Evolutionary conservation across 2,113 vertebrate genomes (phyloP).

Genomic region (Cyprinodon brontotheroides): DNA sequence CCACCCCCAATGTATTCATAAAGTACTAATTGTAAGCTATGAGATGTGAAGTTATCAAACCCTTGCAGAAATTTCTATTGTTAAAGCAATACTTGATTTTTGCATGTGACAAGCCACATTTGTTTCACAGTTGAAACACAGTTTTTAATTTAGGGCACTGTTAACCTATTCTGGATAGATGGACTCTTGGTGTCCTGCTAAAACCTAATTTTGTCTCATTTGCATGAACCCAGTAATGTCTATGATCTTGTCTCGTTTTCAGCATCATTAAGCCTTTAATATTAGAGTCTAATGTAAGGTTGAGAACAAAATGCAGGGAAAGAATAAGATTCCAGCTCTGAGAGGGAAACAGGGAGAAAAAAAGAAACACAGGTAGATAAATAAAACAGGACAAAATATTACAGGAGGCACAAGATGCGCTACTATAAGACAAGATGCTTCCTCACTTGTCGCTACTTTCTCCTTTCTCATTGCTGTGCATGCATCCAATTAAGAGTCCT

Average conservation of each 20-base stretch:
- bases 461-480: constrained; percentile 23
- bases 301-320: not conserved
- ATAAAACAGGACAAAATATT: not conserved
- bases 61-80: too few relatives aligned
- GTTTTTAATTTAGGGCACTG: not conserved
- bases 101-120: too few relatives aligned
- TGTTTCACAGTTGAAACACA: too few relatives aligned
- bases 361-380: not conserved
- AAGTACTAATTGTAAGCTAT: too few relatives aligned
- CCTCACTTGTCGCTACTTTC: constrained; percentile 40
- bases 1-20: too few relatives aligned
- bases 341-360: not conserved
- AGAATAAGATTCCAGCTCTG: not conserved
- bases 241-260: too few relatives aligned
- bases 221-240: not conserved
- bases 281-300: not conserved
- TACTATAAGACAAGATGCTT: not conserved
- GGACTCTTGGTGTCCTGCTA: not conserved
- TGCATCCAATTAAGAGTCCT: constrained; percentile 50
- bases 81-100: too few relatives aligned
- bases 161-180: not conserved
- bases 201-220: not conserved
- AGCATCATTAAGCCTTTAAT: not conserved
- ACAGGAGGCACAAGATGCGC: not conserved
- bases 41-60: too few relatives aligned